These are phyloP conservation scores for Tetraodon nigroviridis DNA, from an alignment of 2,113 vertebrate genomes.

Conservation along the genomic window DNA sequence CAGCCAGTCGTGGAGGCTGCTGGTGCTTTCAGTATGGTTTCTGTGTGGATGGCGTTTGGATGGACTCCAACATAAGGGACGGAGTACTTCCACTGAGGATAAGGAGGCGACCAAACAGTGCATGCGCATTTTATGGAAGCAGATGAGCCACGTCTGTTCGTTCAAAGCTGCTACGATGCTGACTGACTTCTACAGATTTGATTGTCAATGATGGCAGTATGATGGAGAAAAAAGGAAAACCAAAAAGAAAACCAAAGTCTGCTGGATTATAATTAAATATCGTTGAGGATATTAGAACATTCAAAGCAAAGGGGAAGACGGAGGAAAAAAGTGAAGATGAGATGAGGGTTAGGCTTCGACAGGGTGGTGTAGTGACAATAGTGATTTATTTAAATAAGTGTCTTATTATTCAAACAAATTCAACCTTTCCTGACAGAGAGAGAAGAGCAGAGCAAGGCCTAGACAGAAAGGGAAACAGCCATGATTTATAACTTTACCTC, in stretches of 20 bases:
- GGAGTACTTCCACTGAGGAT: constrained; percentile 26
- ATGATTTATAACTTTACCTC: constrained; percentile 47
- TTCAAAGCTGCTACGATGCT: not conserved
- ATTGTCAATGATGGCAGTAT: constrained; percentile 20
- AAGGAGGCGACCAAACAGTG: constrained; percentile 10
- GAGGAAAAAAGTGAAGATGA: constrained; percentile 14
- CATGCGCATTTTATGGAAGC: constrained; percentile 10
- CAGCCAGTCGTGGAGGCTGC: constrained; percentile 15
- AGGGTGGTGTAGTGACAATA: constrained; percentile 34
- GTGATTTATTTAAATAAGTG: constrained; percentile 52
- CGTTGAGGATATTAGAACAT: not conserved
- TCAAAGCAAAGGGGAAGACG: not conserved
- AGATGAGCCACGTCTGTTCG: constrained; percentile 16
- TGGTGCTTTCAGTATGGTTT: constrained; percentile 3
- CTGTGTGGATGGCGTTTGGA: constrained; percentile 8
- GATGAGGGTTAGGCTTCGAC: constrained; percentile 4
- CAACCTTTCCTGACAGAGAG: constrained; percentile 26
- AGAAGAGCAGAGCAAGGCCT: not conserved
- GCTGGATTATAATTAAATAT: not conserved
- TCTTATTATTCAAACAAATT: constrained; percentile 63
- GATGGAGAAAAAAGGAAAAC: no score
- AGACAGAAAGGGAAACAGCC: constrained; percentile 22
- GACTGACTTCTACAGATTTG: constrained; percentile 4
- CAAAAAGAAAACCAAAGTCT: not conserved
- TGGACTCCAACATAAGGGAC: constrained; percentile 8